A percentile compares a stretch with the other conserved stretches of the same genome.
phyloP scores from a whole-genome alignment of 2,113 vertebrate genomes.

The Pogona vitticeps region DNA sequence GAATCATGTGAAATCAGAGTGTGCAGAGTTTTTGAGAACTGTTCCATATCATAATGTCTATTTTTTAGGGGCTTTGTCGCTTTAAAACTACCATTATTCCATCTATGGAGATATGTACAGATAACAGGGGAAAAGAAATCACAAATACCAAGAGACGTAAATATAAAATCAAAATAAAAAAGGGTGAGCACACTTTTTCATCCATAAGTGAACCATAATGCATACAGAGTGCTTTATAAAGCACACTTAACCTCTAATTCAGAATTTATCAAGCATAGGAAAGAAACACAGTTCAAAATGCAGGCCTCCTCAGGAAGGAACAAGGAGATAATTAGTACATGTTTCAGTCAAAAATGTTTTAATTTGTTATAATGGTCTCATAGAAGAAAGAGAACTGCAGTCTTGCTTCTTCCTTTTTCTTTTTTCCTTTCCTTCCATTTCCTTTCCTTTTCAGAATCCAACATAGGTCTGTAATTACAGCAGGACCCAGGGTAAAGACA shows the following conservation, averaged over 20 bases:
- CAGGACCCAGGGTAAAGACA: conserved; percentile 29
- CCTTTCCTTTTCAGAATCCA: too few relatives aligned
- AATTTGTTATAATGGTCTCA: conserved; percentile 4
- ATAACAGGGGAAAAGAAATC: not conserved
- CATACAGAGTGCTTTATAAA: not conserved
- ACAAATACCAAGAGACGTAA: not conserved
- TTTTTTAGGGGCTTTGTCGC: not conserved
- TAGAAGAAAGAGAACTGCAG: conserved; percentile 7
- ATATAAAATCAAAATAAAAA: not conserved
- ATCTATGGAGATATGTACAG: not conserved
- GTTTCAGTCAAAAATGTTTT: not conserved
- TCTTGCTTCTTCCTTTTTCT: too few relatives aligned
- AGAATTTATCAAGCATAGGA: not conserved
- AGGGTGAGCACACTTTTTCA: not conserved
- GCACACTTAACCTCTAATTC: not conserved
- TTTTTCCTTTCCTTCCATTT: too few relatives aligned
- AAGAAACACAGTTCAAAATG: not conserved
- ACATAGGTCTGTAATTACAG: conserved; percentile 30
- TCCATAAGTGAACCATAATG: not conserved
- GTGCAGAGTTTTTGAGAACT: not conserved
- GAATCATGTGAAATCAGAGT: not conserved
- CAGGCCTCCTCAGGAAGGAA: not conserved
- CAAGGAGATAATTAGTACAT: not conserved
- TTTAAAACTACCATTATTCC: not conserved
- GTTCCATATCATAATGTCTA: not conserved